Percentiles rank a stretch among this genome's conserved stretches.
Evolutionary conservation across 2,888 invertebrate species (phyloP).

Genomic region (Meteorus cinctellus): DNA sequence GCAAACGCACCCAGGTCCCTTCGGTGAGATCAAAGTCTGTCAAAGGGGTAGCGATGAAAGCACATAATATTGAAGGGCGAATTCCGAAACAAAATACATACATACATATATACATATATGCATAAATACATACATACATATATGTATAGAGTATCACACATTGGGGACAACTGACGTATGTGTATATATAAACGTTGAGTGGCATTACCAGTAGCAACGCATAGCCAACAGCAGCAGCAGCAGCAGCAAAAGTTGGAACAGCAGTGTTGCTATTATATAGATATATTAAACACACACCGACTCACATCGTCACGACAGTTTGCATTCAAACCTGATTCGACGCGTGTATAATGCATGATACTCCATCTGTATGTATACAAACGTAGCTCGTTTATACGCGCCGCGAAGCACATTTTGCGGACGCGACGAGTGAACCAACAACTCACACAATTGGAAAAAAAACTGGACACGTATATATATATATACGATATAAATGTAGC

Average conservation of each 20-base stretch:
- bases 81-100: not conserved
- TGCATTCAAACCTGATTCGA: conserved; percentile 23
- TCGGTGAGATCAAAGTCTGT: conserved; percentile 19
- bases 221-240: not conserved
- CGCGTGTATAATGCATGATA: conserved; percentile 40
- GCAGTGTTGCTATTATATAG: not conserved
- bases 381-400: conserved; percentile 40
- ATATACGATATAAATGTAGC: not conserved
- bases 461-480: not conserved
- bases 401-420: conserved; percentile 26
- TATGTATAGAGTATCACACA: conserved; percentile 5
- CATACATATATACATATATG: not conserved
- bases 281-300: not conserved
- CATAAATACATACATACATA: not conserved
- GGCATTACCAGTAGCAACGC: not conserved
- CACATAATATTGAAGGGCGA: not conserved
- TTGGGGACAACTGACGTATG: conserved; percentile 21
- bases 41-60: not conserved
- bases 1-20: not conserved
- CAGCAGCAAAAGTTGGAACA: not conserved
- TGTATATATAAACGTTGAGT: not conserved
- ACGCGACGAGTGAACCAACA: not conserved
- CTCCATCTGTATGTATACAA: conserved; percentile 46
- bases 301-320: conserved; percentile 11
- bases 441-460: conserved; percentile 9